Percentiles rank a stretch among this genome's conserved stretches.
These are phyloP conservation scores for Pygocentrus nattereri DNA, from an alignment of 2,797 vertebrate genomes.

Conservation along the genomic window DNA sequence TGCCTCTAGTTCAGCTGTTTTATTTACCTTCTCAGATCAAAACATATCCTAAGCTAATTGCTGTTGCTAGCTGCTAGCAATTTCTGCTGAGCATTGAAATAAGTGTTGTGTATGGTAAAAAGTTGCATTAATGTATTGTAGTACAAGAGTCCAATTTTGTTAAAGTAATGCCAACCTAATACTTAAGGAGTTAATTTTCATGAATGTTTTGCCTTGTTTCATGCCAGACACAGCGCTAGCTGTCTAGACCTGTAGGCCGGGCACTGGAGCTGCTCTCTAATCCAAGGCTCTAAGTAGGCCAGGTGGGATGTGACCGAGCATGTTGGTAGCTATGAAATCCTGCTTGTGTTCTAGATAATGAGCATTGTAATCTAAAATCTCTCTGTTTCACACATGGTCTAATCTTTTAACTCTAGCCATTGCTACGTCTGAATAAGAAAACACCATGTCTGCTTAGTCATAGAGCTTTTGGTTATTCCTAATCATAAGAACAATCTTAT, in stretches of 20 bases:
- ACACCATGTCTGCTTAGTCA: neutral
- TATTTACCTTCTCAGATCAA: neutral
- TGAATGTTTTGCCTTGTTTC: slow-evolving; percentile 15
- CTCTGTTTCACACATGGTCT: slow-evolving; percentile 16
- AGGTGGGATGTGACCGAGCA: slow-evolving; percentile 40
- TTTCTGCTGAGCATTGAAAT: neutral
- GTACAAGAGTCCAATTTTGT: neutral
- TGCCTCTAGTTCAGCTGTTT: neutral
- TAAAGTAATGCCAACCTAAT: neutral
- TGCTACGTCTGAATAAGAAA: slow-evolving; percentile 27
- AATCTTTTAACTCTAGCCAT: slow-evolving; percentile 9
- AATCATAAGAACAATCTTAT: slow-evolving; percentile 8
- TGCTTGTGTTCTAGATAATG: neutral
- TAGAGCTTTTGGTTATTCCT: slow-evolving; percentile 5
- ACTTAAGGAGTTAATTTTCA: neutral
- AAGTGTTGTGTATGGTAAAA: neutral
- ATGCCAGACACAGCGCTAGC: slow-evolving; percentile 8
- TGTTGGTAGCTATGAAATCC: slow-evolving; percentile 1
- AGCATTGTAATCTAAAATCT: slow-evolving; percentile 6
- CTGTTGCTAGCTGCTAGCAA: slow-evolving; percentile 1
- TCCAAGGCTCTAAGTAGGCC: slow-evolving; percentile 5
- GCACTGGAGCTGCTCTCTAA: neutral
- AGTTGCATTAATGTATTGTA: neutral
- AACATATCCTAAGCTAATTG: neutral
- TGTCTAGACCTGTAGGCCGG: slow-evolving; percentile 26